These are phyloP conservation scores for Lacanobia oleracea DNA, from an alignment of 2,888 invertebrate genomes.

Conservation along the genomic window DNA sequence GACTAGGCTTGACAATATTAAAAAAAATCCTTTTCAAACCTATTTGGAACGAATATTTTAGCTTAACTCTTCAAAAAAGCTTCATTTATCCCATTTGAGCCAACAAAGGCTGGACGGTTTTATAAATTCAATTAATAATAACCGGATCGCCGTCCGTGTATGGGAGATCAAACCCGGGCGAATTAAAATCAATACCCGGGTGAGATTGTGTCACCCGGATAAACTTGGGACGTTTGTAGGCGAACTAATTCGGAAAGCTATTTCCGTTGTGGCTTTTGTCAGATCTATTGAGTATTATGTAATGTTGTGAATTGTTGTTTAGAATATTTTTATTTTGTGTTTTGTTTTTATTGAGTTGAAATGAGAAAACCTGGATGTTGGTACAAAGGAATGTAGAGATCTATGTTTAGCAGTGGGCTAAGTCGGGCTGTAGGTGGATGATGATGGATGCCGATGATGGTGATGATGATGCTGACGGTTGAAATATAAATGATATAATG, in stretches of 20 bases:
- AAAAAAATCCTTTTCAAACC: conserved; percentile 25
- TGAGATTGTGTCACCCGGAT: conserved; percentile 61
- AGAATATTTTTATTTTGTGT: background rate
- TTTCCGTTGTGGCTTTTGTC: conserved; percentile 42
- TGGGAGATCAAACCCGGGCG: conserved; percentile 52
- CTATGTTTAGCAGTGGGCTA: too few species aligned
- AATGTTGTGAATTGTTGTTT: background rate
- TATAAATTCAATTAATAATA: conserved; percentile 62
- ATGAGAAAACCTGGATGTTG: too few species aligned
- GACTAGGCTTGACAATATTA: conserved; percentile 8
- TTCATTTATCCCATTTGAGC: conserved; percentile 53
- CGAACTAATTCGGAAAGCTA: conserved; percentile 54
- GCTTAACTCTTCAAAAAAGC: conserved; percentile 51
- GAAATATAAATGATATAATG: too few species aligned
- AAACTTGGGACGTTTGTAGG: conserved; percentile 48
- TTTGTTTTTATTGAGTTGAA: background rate
- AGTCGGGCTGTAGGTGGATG: too few species aligned
- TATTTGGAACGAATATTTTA: conserved; percentile 45
- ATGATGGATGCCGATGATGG: too few species aligned
- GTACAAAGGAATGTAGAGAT: too few species aligned
- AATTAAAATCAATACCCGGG: conserved; percentile 65
- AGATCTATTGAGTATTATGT: conserved; percentile 6
- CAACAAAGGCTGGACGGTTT: conserved; percentile 55
- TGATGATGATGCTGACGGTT: too few species aligned
- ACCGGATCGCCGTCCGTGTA: conserved; percentile 52